A percentile compares a stretch with the other conserved stretches of the same genome.
These are phyloP conservation scores for Ctenicera cuprea DNA, from an alignment of 2,888 invertebrate species.

Conservation along the genomic window DNA sequence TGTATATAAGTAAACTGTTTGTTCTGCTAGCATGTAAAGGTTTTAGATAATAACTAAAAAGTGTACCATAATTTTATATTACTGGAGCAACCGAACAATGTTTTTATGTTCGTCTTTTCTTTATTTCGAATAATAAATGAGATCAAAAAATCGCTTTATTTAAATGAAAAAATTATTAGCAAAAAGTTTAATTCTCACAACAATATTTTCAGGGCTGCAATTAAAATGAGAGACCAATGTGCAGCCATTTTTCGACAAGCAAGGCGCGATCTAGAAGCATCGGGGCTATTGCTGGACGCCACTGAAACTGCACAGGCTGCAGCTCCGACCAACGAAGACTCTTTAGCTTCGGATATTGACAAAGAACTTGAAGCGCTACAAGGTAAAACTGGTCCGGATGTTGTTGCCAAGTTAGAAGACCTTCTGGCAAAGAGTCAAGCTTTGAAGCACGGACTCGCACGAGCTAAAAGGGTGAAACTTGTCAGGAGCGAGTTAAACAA, in stretches of 20 bases:
- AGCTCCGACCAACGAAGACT: slow-evolving; percentile 69
- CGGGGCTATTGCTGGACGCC: slow-evolving; percentile 74
- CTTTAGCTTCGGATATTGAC: slow-evolving; percentile 75
- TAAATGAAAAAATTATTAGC: no score
- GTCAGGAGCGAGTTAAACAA: slow-evolving; percentile 77
- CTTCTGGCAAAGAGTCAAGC: slow-evolving; percentile 78
- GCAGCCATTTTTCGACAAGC: slow-evolving; percentile 86
- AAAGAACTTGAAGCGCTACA: slow-evolving; percentile 71
- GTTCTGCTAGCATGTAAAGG: no score
- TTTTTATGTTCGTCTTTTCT: no score
- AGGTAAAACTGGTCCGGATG: slow-evolving; percentile 69
- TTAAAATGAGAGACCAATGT: slow-evolving; percentile 93
- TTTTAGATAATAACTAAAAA: no score
- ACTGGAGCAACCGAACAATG: no score
- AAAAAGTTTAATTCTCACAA: no score
- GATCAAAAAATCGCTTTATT: no score
- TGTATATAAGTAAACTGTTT: no score
- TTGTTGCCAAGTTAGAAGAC: slow-evolving; percentile 76
- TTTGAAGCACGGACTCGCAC: slow-evolving; percentile 76
- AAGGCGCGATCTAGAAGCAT: slow-evolving; percentile 81
- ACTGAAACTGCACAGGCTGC: slow-evolving; percentile 66
- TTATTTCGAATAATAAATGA: no score
- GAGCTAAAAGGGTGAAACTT: slow-evolving; percentile 77
- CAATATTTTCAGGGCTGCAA: slow-evolving; percentile 83
- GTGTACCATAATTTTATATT: no score